phyloP scores from a whole-genome alignment of 1,140 invertebrate species.

The Cecropterus lyciades region DNA sequence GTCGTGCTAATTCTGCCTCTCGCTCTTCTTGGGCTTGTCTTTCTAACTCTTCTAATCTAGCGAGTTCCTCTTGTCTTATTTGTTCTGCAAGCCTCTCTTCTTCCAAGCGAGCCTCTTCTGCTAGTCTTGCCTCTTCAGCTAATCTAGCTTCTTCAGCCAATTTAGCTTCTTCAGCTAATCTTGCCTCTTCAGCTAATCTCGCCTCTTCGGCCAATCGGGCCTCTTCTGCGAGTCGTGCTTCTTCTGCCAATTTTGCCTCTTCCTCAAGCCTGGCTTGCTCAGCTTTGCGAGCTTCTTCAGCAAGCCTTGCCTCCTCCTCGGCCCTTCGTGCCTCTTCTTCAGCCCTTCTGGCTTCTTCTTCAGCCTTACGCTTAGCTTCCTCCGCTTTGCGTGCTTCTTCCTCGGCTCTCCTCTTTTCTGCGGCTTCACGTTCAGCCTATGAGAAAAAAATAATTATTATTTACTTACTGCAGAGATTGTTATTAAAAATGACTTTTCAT shows the following conservation, averaged over 20 bases:
- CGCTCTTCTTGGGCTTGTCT: slow-evolving; percentile 85
- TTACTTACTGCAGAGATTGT: neutral
- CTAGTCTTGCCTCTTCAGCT: slow-evolving; percentile 74
- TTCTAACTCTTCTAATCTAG: slow-evolving; percentile 81
- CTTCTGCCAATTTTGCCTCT: slow-evolving; percentile 80
- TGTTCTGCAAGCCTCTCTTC: slow-evolving; percentile 85
- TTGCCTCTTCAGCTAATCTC: slow-evolving; percentile 81
- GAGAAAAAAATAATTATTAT: slow-evolving; percentile 2
- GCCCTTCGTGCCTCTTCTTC: slow-evolving; percentile 82
- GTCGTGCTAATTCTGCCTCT: slow-evolving; percentile 85
- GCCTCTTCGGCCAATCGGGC: slow-evolving; percentile 83
- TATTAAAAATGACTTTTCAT: neutral
- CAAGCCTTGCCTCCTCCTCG: slow-evolving; percentile 80
- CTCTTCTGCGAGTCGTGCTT: slow-evolving; percentile 78
- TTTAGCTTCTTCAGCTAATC: slow-evolving; percentile 83
- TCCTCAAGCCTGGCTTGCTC: slow-evolving; percentile 82
- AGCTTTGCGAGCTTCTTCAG: slow-evolving; percentile 50
- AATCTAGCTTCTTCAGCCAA: slow-evolving; percentile 84
- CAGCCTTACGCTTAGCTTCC: slow-evolving; percentile 68
- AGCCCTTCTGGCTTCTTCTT: slow-evolving; percentile 72
- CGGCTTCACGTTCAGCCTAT: slow-evolving; percentile 66
- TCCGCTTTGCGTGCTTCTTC: slow-evolving; percentile 82
- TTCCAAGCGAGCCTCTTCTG: slow-evolving; percentile 80
- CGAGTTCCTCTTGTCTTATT: slow-evolving; percentile 83
- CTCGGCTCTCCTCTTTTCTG: slow-evolving; percentile 61